Conservation (phyloP, 2,888 invertebrate species). For the Adineta ricciae region DNA sequence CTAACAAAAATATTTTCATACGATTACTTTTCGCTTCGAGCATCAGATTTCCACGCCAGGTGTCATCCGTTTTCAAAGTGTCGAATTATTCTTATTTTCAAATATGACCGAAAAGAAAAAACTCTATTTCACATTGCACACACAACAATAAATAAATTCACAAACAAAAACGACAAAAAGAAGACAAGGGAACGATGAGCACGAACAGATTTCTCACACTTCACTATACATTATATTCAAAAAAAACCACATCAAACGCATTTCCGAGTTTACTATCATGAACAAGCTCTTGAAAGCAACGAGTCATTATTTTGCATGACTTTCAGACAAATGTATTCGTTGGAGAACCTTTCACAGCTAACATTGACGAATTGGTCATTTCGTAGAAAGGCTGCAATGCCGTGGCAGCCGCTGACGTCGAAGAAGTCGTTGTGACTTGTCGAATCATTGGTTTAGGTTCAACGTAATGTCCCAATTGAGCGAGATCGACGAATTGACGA, state of each 20-base stretch:
- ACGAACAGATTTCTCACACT: background rate
- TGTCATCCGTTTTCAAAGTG: no score
- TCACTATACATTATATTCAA: background rate
- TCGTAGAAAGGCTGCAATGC: background rate
- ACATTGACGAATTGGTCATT: constrained; percentile 4
- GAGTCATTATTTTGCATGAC: background rate
- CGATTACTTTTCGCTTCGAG: no score
- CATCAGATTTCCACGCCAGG: background rate
- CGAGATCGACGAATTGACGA: background rate
- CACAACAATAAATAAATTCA: background rate
- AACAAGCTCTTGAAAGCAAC: background rate
- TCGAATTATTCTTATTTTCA: background rate
- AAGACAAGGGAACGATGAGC: background rate
- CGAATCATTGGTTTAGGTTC: background rate
- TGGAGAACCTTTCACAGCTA: constrained; percentile 12
- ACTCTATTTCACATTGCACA: background rate
- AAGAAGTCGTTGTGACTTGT: background rate
- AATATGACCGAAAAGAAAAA: background rate
- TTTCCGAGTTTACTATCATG: background rate
- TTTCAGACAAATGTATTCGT: constrained; percentile 7
- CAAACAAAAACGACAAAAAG: background rate
- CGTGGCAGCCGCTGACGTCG: background rate
- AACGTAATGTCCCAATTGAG: constrained; percentile 19
- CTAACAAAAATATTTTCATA: no score
- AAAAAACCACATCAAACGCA: background rate